phyloP scores from a whole-genome alignment of 2,797 vertebrate species.

The Pyrocephalus nanus region DNA sequence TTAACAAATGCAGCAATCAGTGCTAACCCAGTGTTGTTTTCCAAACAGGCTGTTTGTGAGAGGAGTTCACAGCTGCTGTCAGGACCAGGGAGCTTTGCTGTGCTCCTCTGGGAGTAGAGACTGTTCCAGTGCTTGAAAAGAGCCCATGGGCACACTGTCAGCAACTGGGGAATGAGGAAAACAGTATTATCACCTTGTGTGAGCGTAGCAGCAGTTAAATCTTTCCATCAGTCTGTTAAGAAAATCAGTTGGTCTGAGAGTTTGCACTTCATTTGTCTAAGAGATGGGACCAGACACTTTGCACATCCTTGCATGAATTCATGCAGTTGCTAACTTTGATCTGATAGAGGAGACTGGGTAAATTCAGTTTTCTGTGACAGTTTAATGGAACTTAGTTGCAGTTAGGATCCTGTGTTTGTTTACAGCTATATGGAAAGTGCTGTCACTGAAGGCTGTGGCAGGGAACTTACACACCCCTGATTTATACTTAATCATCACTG shows the following conservation, averaged over 20 bases:
- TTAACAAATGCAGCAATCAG: background rate
- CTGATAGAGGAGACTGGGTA: background rate
- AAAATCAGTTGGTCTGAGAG: background rate
- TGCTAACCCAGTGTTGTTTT: background rate
- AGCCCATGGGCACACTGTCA: background rate
- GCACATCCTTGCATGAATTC: background rate
- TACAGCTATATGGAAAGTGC: background rate
- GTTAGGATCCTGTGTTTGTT: background rate
- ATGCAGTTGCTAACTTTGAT: background rate
- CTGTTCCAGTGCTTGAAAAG: background rate
- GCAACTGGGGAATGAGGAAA: background rate
- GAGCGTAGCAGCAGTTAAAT: background rate
- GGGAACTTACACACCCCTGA: background rate
- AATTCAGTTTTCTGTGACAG: background rate
- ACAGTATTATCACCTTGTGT: background rate
- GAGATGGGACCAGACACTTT: background rate
- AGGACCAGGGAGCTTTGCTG: background rate
- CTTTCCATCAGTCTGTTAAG: background rate
- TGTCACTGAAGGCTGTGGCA: background rate
- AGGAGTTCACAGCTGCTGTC: background rate
- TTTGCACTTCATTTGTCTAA: background rate
- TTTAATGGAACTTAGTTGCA: background rate
- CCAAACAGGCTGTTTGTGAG: background rate
- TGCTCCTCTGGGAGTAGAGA: background rate
- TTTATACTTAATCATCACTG: background rate